Evolutionary conservation across 2,113 vertebrate genomes (phyloP).

Genomic region (Aspidoscelis tigris): DNA sequence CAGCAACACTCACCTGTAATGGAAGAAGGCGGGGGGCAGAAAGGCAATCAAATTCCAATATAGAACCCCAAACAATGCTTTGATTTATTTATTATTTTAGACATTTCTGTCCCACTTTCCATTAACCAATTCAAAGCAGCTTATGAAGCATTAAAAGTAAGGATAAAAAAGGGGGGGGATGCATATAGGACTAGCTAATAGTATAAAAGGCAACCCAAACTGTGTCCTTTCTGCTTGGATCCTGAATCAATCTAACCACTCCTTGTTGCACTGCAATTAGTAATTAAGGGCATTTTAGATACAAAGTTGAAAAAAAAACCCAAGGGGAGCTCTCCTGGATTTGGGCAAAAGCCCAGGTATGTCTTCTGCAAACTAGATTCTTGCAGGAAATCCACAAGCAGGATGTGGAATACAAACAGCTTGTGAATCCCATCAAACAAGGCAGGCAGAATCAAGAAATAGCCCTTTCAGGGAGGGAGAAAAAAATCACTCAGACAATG

Average conservation of each 20-base stretch:
- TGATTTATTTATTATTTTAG: too few relatives aligned
- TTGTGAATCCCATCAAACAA: too few relatives aligned
- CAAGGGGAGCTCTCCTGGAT: background rate
- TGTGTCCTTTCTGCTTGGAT: background rate
- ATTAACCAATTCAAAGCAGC: background rate
- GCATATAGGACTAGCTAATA: background rate
- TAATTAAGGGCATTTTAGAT: background rate
- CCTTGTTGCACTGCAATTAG: background rate
- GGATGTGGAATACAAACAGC: too few relatives aligned
- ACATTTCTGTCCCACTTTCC: too few relatives aligned
- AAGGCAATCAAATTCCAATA: constrained; percentile 14
- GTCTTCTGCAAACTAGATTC: background rate
- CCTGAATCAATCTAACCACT: background rate
- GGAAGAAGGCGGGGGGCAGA: background rate
- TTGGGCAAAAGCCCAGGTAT: background rate
- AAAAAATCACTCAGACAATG: too few relatives aligned
- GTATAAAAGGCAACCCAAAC: background rate
- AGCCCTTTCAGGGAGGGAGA: too few relatives aligned
- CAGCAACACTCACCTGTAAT: constrained; percentile 87
- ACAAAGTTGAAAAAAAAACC: too few relatives aligned
- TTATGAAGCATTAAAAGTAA: background rate
- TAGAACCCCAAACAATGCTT: too few relatives aligned
- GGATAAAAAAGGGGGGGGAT: background rate
- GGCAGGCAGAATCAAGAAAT: too few relatives aligned
- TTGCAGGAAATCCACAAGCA: too few relatives aligned